Evolutionary conservation across 2,888 invertebrate species (phyloP).

Genomic region (Cheilosia pagana): DNA sequence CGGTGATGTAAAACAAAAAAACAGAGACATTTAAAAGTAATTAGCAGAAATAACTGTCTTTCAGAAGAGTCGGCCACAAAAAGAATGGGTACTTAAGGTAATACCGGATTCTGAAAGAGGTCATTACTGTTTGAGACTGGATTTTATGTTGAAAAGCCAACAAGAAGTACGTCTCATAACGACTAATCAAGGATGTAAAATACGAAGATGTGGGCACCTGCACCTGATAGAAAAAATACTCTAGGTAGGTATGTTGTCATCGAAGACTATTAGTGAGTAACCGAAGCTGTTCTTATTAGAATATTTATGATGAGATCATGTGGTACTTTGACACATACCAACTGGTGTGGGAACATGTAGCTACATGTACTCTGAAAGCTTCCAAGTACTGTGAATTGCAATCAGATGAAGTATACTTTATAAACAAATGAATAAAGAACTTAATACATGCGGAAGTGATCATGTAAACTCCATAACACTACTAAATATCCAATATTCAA

Average conservation of each 20-base stretch:
- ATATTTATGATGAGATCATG: too few relatives aligned
- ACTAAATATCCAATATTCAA: too few relatives aligned
- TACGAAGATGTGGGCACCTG: not conserved
- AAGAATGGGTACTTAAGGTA: not conserved
- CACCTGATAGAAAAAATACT: not conserved
- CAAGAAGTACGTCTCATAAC: not conserved
- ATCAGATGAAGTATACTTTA: too few relatives aligned
- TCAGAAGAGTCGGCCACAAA: not conserved
- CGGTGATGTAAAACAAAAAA: not conserved
- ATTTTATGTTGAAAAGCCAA: not conserved
- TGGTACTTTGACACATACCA: too few relatives aligned
- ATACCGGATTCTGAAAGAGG: not conserved
- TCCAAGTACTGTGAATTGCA: too few relatives aligned
- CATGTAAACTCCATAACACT: too few relatives aligned
- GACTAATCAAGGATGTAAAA: not conserved
- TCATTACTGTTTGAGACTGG: slow-evolving; percentile 5
- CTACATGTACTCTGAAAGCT: too few relatives aligned
- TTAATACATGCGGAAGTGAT: too few relatives aligned
- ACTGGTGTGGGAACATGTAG: too few relatives aligned
- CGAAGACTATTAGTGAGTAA: not conserved
- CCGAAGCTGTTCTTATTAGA: too few relatives aligned
- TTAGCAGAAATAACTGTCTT: slow-evolving; percentile 37
- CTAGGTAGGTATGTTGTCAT: not conserved
- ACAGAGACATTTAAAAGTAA: slow-evolving; percentile 48
- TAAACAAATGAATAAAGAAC: too few relatives aligned